Percentiles rank a stretch among this genome's conserved stretches.
Conservation (phyloP, 2,113 vertebrate species). For the Perca schrenkii region DNA sequence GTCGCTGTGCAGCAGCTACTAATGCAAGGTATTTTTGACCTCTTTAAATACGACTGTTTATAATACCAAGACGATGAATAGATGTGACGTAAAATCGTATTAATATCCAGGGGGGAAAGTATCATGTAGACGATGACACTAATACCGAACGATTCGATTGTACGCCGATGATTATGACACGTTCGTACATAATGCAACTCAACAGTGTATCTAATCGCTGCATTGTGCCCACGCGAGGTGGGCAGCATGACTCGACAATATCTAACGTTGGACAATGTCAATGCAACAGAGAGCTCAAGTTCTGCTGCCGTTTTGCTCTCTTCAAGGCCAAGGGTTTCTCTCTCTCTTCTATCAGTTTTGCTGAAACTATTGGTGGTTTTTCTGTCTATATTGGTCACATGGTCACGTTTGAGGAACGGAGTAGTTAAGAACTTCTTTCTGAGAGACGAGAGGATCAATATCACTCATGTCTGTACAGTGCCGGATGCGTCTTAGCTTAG, state of each 20-base stretch:
- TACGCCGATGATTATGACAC: neutral
- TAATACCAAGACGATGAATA: neutral
- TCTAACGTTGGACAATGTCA: neutral
- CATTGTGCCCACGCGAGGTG: neutral
- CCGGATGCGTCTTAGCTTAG: neutral
- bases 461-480: neutral
- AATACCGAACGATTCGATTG: constrained; percentile 12
- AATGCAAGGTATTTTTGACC: neutral
- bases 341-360: neutral
- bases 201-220: constrained; percentile 11
- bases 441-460: neutral
- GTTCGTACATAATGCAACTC: neutral
- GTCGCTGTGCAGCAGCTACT: neutral
- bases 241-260: constrained; percentile 15
- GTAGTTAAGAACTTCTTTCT: neutral
- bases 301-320: neutral
- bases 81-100: neutral
- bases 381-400: neutral
- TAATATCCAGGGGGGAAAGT: neutral
- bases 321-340: neutral
- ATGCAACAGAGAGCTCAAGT: neutral
- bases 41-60: neutral
- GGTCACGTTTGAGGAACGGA: no score
- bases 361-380: neutral
- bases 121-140: constrained; percentile 32